Evolutionary conservation across 2,888 invertebrate genomes (phyloP).

Genomic region (Noctuana brunneofusca): DNA sequence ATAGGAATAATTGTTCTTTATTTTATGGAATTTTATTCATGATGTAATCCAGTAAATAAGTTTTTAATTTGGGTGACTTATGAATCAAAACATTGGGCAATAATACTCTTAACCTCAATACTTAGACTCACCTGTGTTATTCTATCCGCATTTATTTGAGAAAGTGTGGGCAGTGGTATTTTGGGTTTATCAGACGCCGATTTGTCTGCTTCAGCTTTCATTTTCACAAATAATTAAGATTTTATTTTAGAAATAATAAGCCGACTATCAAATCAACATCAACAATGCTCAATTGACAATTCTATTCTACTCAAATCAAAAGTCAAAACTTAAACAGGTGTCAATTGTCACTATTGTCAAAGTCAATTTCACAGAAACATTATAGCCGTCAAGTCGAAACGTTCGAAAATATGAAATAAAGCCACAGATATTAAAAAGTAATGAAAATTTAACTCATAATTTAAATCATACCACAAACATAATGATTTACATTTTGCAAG

Average conservation of each 20-base stretch:
- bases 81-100: slow-evolving; percentile 46
- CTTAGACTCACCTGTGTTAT: slow-evolving; percentile 89
- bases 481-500: too few relatives aligned
- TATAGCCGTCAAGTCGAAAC: background rate
- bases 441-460: too few relatives aligned
- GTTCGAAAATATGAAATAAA: slow-evolving; percentile 5
- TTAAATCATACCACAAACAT: too few relatives aligned
- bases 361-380: slow-evolving; percentile 19
- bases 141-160: slow-evolving; percentile 94
- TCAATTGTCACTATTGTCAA: slow-evolving; percentile 38
- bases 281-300: slow-evolving; percentile 19
- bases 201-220: slow-evolving; percentile 61
- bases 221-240: slow-evolving; percentile 43
- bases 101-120: slow-evolving; percentile 52
- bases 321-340: too few relatives aligned
- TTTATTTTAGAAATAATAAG: slow-evolving; percentile 21
- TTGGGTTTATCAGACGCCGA: slow-evolving; percentile 69
- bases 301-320: too few relatives aligned
- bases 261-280: slow-evolving; percentile 38
- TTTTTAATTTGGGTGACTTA: background rate
- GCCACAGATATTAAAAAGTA: background rate
- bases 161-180: slow-evolving; percentile 89
- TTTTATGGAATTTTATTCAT: background rate
- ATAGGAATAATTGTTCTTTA: background rate
- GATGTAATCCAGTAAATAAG: background rate